Percentiles rank a stretch among this genome's conserved stretches.
Conservation (phyloP, 2,113 vertebrate genomes). For the Coptodon rendalli region DNA sequence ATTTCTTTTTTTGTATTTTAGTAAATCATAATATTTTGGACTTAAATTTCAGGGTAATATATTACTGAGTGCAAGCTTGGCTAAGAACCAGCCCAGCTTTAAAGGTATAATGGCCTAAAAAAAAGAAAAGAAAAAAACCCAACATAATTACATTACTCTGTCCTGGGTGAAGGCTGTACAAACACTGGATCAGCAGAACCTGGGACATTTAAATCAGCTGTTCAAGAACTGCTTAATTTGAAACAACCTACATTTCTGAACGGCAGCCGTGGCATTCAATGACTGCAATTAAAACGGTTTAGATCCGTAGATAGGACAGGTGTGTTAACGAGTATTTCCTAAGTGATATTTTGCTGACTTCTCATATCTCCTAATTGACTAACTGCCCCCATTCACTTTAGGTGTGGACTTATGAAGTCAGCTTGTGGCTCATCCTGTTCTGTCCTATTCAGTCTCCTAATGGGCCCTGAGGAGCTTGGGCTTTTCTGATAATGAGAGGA, state of each 20-base stretch:
- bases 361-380: slow-evolving; percentile 27
- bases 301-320: background rate
- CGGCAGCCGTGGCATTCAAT: background rate
- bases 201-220: slow-evolving; percentile 33
- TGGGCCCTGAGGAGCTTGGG: slow-evolving; percentile 22
- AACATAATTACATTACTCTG: slow-evolving; percentile 1
- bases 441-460: slow-evolving; percentile 26
- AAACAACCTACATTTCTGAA: slow-evolving; percentile 1
- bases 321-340: slow-evolving; percentile 5
- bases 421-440: background rate
- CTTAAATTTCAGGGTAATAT: background rate
- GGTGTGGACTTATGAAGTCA: background rate
- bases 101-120: slow-evolving; percentile 15
- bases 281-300: slow-evolving; percentile 9
- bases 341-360: slow-evolving; percentile 23
- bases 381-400: slow-evolving; percentile 53
- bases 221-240: background rate
- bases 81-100: background rate
- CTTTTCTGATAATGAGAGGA: slow-evolving; percentile 52
- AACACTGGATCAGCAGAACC: slow-evolving; percentile 20
- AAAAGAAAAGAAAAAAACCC: background rate
- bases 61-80: slow-evolving; percentile 19
- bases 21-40: background rate
- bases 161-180: slow-evolving; percentile 3
- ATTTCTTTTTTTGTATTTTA: background rate